Conservation (phyloP, 2,113 vertebrate species). For the Colius striatus region DNA sequence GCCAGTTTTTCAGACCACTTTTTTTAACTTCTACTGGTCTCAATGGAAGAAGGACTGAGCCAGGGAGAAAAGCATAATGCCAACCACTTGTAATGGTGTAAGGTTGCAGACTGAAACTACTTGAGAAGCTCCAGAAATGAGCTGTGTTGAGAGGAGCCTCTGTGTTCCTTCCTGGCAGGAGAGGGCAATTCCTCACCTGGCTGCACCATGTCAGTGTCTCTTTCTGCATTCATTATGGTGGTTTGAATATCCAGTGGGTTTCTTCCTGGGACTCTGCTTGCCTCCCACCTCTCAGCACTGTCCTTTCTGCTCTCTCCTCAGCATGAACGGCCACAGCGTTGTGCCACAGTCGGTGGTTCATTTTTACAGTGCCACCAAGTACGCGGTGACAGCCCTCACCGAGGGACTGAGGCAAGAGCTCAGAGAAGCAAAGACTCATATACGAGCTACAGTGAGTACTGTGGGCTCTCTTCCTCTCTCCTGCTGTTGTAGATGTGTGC, state of each 20-base stretch:
- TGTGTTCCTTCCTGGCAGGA: rapidly evolving
- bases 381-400: constrained; percentile 91
- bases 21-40: not conserved
- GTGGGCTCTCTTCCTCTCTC: not conserved
- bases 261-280: not conserved
- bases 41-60: not conserved
- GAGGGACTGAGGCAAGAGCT: constrained; percentile 94
- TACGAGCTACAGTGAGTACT: constrained; percentile 90
- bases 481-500: not conserved
- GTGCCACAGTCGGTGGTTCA: constrained; percentile 81
- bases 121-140: not conserved
- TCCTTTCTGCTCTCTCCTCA: constrained; percentile 59
- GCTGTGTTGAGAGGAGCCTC: rapidly evolving
- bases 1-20: not conserved
- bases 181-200: not conserved
- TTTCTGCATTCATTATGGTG: rapidly evolving
- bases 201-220: too few relatives aligned
- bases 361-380: constrained; percentile 96
- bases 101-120: not conserved
- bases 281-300: not conserved
- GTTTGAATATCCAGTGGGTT: not conserved
- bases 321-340: constrained; percentile 91
- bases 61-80: not conserved
- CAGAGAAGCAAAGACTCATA: constrained; percentile 89
- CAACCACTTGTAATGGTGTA: not conserved